Evolutionary conservation across 1,140 invertebrate species (phyloP).

Genomic region (Drosophila guanche): DNA sequence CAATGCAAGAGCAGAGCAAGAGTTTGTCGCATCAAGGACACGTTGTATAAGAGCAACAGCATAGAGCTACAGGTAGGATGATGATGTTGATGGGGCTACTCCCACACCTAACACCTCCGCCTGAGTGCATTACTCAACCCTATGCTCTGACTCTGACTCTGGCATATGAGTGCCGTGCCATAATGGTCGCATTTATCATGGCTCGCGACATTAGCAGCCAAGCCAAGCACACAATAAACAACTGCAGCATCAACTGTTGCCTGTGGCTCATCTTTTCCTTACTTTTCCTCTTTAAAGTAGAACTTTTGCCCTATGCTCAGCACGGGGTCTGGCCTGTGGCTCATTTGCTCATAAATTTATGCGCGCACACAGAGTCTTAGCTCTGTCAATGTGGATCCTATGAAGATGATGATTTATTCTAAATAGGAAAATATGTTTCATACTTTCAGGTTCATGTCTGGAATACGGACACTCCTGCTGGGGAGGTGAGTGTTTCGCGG

Average conservation of each 20-base stretch:
- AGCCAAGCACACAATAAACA: slow-evolving; percentile 46
- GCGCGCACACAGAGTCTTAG: slow-evolving; percentile 23
- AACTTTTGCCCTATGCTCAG: slow-evolving; percentile 11
- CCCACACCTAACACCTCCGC: slow-evolving; percentile 2
- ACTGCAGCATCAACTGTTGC: slow-evolving; percentile 7
- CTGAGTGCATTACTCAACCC: slow-evolving; percentile 65
- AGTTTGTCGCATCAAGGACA: slow-evolving; percentile 44
- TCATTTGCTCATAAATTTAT: slow-evolving; percentile 48
- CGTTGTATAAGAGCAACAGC: slow-evolving; percentile 51
- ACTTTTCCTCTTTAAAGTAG: slow-evolving; percentile 24
- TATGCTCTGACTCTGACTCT: slow-evolving; percentile 29
- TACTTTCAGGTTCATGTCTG: slow-evolving; percentile 75
- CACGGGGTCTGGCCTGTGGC: background rate
- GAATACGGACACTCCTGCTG: slow-evolving; percentile 83
- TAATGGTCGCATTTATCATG: slow-evolving; percentile 73
- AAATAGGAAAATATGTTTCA: slow-evolving; percentile 48
- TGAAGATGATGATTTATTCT: slow-evolving; percentile 59
- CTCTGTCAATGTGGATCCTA: slow-evolving; percentile 8
- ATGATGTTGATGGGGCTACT: slow-evolving; percentile 5
- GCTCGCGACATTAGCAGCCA: slow-evolving; percentile 40
- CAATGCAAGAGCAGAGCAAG: slow-evolving; percentile 45
- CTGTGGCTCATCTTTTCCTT: slow-evolving; percentile 5
- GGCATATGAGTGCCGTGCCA: slow-evolving; percentile 47
- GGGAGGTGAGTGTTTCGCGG: slow-evolving; percentile 67
- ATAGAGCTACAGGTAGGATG: slow-evolving; percentile 22